Percentiles rank a stretch among this genome's conserved stretches.
These are phyloP conservation scores for Schizopygopsis pylzovi DNA, from an alignment of 2,797 vertebrate genomes.

Conservation along the genomic window DNA sequence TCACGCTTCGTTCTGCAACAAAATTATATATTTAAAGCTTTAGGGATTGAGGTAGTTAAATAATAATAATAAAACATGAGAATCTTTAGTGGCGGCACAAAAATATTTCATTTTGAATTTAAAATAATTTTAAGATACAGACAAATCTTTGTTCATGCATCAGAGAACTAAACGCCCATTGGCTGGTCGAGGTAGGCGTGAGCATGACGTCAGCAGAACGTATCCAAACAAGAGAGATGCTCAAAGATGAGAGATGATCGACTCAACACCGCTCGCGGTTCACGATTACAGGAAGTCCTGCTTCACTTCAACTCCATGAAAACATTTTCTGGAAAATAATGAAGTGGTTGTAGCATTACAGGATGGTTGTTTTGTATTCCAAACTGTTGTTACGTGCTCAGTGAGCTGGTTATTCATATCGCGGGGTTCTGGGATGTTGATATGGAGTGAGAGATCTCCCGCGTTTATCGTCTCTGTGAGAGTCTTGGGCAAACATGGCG, in stretches of 20 bases:
- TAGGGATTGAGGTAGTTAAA: not conserved
- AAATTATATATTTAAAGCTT: not conserved
- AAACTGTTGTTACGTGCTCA: not conserved
- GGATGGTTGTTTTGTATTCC: not conserved
- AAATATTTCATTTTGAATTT: not conserved
- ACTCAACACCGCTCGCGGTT: not conserved
- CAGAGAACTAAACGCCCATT: conserved; percentile 6
- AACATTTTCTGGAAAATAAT: not conserved
- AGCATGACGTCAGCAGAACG: not conserved
- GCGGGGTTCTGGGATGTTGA: not conserved
- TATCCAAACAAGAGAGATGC: conserved; percentile 7
- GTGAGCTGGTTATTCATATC: not conserved
- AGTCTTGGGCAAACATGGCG: conserved; percentile 83
- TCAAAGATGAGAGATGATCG: not conserved
- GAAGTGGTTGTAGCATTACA: not conserved
- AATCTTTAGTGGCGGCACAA: not conserved
- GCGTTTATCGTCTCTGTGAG: not conserved
- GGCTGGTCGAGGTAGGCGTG: conserved; percentile 18
- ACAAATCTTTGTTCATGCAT: not conserved
- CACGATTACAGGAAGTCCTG: not conserved
- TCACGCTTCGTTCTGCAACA: not conserved
- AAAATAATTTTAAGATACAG: not conserved
- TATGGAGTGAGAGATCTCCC: not conserved
- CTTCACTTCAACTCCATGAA: not conserved
- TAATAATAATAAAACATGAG: not conserved